A percentile compares a stretch with the other conserved stretches of the same genome.
phyloP scores from a whole-genome alignment of 2,113 vertebrate genomes.

The Paralichthys olivaceus region DNA sequence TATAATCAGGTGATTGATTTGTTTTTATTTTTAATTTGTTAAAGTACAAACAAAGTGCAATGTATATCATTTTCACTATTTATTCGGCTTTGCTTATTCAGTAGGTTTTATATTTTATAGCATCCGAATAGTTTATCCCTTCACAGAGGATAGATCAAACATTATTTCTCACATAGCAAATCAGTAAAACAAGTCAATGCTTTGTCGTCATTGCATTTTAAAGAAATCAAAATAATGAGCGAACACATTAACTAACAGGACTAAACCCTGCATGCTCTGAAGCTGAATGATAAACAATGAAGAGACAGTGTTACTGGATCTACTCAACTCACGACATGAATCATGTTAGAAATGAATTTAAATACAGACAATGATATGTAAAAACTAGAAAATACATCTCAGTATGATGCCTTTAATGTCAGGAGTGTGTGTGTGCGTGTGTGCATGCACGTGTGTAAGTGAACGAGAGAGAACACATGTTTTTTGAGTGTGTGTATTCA shows the following conservation, averaged over 20 bases:
- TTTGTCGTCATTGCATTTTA: neutral
- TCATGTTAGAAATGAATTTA: slow-evolving; percentile 12
- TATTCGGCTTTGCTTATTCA: neutral
- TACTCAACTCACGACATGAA: neutral
- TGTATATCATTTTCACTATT: slow-evolving; percentile 1
- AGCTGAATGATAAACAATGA: slow-evolving; percentile 14
- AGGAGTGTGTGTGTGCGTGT: slow-evolving; percentile 15
- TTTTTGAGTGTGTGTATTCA: slow-evolving; percentile 49
- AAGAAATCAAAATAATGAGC: neutral
- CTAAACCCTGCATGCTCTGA: slow-evolving; percentile 7
- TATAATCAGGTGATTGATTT: neutral
- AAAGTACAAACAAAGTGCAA: slow-evolving; percentile 14
- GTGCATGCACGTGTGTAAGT: slow-evolving; percentile 8
- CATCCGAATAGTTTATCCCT: slow-evolving; percentile 20
- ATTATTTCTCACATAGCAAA: slow-evolving; percentile 18
- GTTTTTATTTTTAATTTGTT: slow-evolving; percentile 16
- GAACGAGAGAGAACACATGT: slow-evolving; percentile 4
- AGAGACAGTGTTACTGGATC: slow-evolving; percentile 2
- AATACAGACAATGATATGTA: slow-evolving; percentile 6
- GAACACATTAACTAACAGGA: neutral
- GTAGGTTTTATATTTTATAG: neutral
- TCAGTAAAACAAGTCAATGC: neutral
- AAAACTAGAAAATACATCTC: slow-evolving; percentile 17
- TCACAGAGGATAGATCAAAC: neutral
- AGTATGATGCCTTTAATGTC: slow-evolving; percentile 36